These are phyloP conservation scores for Pristionchus maxplancki DNA, from an alignment of 2,888 invertebrate genomes.

Conservation along the genomic window DNA sequence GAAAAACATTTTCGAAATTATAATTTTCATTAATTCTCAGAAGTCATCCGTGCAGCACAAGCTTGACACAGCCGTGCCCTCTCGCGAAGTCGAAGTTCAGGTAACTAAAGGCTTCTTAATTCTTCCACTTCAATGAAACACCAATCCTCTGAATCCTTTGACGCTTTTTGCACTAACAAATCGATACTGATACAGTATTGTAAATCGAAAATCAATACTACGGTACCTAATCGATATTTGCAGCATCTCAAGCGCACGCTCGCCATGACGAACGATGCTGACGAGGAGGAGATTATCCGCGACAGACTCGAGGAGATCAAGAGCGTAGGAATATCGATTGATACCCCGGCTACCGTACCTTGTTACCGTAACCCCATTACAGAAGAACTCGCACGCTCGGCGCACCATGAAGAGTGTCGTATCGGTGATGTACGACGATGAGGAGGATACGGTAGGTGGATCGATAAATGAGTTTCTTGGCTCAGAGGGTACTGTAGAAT, in stretches of 20 bases:
- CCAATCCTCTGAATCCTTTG: too few relatives aligned
- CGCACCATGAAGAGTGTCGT: conserved; percentile 37
- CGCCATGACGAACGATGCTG: neutral
- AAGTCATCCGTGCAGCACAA: neutral
- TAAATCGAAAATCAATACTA: neutral
- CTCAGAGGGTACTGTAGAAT: neutral
- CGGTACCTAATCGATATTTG: neutral
- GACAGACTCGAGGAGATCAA: conserved; percentile 15
- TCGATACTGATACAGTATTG: too few relatives aligned
- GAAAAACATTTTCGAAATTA: too few relatives aligned
- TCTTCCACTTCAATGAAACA: too few relatives aligned
- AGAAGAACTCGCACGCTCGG: neutral
- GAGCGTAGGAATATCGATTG: too few relatives aligned
- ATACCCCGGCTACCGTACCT: neutral
- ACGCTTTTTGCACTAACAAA: too few relatives aligned
- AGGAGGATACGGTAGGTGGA: conserved; percentile 12
- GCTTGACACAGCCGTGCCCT: neutral
- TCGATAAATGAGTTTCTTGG: neutral
- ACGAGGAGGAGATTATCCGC: neutral
- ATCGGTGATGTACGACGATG: conserved; percentile 15
- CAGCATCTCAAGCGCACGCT: neutral
- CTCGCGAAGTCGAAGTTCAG: conserved; percentile 6
- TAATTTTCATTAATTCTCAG: neutral
- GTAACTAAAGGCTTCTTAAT: too few relatives aligned
- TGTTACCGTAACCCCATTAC: neutral